These are phyloP conservation scores for Pterobdella sp. DNA, from an alignment of 2,888 invertebrate species.

Conservation along the genomic window DNA sequence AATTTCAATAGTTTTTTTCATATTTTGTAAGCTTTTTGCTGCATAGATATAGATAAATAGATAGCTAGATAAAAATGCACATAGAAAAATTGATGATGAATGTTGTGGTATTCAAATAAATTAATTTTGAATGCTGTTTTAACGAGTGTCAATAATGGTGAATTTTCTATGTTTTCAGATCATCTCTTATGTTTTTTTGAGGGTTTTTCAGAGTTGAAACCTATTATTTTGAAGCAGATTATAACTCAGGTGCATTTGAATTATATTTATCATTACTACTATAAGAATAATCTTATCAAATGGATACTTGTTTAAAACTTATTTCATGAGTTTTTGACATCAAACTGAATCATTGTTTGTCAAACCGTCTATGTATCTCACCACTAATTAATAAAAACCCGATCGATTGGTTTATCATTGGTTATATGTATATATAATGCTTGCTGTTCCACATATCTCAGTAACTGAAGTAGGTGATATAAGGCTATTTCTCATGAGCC, in stretches of 20 bases:
- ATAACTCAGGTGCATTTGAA: not conserved
- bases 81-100: not conserved
- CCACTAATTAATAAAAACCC: no score
- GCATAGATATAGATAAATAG: not conserved
- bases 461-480: no score
- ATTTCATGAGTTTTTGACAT: no score
- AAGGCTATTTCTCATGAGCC: no score
- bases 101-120: not conserved
- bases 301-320: no score
- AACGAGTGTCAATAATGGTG: no score
- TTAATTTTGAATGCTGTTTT: not conserved
- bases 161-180: not conserved
- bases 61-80: not conserved
- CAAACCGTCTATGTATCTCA: no score
- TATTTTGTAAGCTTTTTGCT: not conserved
- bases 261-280: not conserved
- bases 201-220: not conserved
- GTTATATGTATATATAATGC: no score
- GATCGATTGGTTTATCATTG: no score
- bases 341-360: no score
- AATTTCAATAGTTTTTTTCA: not conserved
- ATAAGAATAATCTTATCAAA: not conserved
- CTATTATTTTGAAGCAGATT: not conserved
- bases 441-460: no score
- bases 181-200: constrained; percentile 7